Conservation (phyloP, 2,888 invertebrate species). For the Nezara viridula region DNA sequence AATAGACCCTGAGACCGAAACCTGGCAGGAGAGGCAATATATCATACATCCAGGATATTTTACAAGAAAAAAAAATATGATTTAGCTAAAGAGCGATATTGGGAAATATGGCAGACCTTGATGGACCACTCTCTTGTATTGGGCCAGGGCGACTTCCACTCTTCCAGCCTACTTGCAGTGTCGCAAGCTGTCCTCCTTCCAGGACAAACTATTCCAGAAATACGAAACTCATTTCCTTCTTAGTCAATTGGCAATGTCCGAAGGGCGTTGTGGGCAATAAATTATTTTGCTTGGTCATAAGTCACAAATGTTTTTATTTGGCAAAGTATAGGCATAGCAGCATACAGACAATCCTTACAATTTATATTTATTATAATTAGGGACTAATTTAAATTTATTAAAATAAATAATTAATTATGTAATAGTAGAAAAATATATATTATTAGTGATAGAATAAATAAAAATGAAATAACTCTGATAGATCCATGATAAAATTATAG, state of each 20-base stretch:
- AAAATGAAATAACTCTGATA: no score
- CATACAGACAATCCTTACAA: no score
- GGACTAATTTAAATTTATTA: no score
- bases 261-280: background rate
- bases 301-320: no score
- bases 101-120: background rate
- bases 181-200: background rate
- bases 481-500: no score
- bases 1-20: no score
- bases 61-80: background rate
- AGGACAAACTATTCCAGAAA: background rate
- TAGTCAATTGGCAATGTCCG: background rate
- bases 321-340: no score
- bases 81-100: background rate
- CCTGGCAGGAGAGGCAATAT: no score
- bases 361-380: no score
- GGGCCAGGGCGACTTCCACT: background rate
- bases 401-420: no score
- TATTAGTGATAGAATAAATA: no score
- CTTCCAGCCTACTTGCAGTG: background rate
- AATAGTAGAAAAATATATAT: no score
- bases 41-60: conserved; percentile 1
- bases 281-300: background rate
- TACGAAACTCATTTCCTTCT: background rate
- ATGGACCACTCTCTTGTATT: background rate